Conservation (phyloP, 2,888 invertebrate genomes). For the Aquatica leii region DNA sequence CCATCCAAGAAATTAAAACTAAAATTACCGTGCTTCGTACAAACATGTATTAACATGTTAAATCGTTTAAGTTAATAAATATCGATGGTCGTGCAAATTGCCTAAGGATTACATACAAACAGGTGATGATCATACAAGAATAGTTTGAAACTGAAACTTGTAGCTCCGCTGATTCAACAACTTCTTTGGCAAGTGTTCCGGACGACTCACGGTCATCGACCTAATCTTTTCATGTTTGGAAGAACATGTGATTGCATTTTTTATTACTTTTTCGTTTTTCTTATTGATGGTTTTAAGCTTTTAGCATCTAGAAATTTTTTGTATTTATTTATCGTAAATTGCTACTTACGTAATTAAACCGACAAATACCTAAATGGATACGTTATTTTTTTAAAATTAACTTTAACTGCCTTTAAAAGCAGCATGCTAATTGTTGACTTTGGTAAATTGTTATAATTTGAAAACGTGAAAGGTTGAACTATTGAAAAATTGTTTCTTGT, state of each 20-base stretch:
- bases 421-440: too few species aligned
- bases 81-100: slow-evolving; percentile 21
- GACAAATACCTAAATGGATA: too few species aligned
- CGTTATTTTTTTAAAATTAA: too few species aligned
- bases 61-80: slow-evolving; percentile 26
- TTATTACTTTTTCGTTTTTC: not conserved
- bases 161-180: not conserved
- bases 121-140: slow-evolving; percentile 12
- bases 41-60: slow-evolving; percentile 15
- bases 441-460: too few species aligned
- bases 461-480: too few species aligned
- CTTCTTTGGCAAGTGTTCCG: slow-evolving; percentile 7
- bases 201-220: slow-evolving; percentile 11
- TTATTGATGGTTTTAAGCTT: not conserved
- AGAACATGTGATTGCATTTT: slow-evolving; percentile 8
- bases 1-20: slow-evolving; percentile 5
- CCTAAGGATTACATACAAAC: slow-evolving; percentile 9
- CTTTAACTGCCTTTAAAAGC: too few species aligned
- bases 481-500: too few species aligned
- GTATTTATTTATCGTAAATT: too few species aligned
- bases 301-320: too few species aligned
- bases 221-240: slow-evolving; percentile 6
- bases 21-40: not conserved
- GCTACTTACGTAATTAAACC: too few species aligned
- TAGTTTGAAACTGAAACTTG: slow-evolving; percentile 11